A percentile compares a stretch with the other conserved stretches of the same genome.
Conservation (phyloP, 92 coral and sea anemone genomes). For the Heliopora coerulea region DNA sequence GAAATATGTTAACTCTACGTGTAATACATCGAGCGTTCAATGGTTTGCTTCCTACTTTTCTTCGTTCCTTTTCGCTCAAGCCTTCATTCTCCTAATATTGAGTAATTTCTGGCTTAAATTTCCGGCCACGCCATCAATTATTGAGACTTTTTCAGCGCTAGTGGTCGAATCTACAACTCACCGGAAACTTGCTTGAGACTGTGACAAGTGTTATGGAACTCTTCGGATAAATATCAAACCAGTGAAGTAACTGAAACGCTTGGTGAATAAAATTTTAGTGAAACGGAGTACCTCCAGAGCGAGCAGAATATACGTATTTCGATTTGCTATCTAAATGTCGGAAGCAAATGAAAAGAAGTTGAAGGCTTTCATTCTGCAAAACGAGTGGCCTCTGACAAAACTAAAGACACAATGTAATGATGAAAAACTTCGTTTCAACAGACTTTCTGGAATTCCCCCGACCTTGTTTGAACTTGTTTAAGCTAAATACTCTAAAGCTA, state of each 20-base stretch:
- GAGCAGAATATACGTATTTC: slow-evolving; percentile 24
- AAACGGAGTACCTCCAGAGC: neutral
- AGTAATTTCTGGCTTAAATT: slow-evolving; percentile 53
- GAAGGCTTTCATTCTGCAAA: slow-evolving; percentile 29
- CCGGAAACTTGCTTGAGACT: slow-evolving; percentile 44
- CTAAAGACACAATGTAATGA: slow-evolving; percentile 18
- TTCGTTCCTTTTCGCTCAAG: slow-evolving; percentile 39
- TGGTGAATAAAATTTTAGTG: too few relatives aligned
- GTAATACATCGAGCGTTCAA: slow-evolving; percentile 38
- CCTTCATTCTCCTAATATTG: slow-evolving; percentile 32
- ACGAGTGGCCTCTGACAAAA: slow-evolving; percentile 59
- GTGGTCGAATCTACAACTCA: slow-evolving; percentile 43
- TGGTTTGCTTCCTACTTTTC: slow-evolving; percentile 46
- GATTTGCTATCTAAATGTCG: slow-evolving; percentile 52
- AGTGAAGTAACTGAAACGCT: too few relatives aligned
- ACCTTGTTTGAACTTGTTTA: slow-evolving; percentile 53
- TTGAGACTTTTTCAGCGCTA: slow-evolving; percentile 47
- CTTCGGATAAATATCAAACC: neutral
- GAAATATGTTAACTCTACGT: slow-evolving; percentile 48
- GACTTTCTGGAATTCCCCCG: slow-evolving; percentile 50
- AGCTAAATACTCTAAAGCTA: slow-evolving; percentile 24
- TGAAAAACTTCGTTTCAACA: slow-evolving; percentile 40
- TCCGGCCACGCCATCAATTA: slow-evolving; percentile 31
- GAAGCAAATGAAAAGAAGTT: slow-evolving; percentile 47
- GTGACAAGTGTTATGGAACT: slow-evolving; percentile 37